Percentiles rank a stretch among this genome's conserved stretches.
phyloP scores from a whole-genome alignment of 2,113 vertebrate species.

The Podarcis cretensis region DNA sequence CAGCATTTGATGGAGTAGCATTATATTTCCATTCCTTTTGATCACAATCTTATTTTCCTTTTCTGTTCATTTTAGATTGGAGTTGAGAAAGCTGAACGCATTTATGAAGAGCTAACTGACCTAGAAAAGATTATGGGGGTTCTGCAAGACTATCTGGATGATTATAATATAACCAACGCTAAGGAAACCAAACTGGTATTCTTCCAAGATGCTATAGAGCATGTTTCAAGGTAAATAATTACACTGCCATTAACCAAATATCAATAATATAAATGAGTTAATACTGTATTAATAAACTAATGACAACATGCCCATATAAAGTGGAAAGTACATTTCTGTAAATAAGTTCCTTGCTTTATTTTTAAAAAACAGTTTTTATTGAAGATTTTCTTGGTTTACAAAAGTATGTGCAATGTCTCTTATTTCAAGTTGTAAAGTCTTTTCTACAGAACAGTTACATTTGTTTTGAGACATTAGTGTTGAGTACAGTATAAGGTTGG shows the following conservation, averaged over 20 bases:
- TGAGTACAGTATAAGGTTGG: too few relatives aligned
- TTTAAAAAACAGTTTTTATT: not conserved
- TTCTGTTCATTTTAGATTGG: slow-evolving; percentile 64
- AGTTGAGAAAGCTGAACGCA: slow-evolving; percentile 73
- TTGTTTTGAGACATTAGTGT: too few relatives aligned
- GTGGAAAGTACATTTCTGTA: not conserved
- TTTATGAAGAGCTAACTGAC: slow-evolving; percentile 84
- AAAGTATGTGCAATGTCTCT: too few relatives aligned
- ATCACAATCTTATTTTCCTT: slow-evolving; percentile 9
- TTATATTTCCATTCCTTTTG: not conserved
- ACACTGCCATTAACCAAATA: not conserved
- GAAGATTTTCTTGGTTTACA: too few relatives aligned
- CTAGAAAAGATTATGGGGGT: slow-evolving; percentile 78
- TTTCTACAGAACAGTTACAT: too few relatives aligned
- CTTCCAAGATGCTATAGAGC: slow-evolving; percentile 89
- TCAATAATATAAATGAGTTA: not conserved
- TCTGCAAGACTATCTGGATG: slow-evolving; percentile 87
- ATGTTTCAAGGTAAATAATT: slow-evolving; percentile 82
- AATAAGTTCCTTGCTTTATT: not conserved
- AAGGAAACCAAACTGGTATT: slow-evolving; percentile 89
- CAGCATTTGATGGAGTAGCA: not conserved
- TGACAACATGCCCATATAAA: not conserved
- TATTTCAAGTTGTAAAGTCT: too few relatives aligned
- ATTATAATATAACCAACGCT: slow-evolving; percentile 83
- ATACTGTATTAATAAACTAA: not conserved